These are phyloP conservation scores for Desmodus rotundus DNA, from an alignment of 2,113 vertebrate species.

Conservation along the genomic window DNA sequence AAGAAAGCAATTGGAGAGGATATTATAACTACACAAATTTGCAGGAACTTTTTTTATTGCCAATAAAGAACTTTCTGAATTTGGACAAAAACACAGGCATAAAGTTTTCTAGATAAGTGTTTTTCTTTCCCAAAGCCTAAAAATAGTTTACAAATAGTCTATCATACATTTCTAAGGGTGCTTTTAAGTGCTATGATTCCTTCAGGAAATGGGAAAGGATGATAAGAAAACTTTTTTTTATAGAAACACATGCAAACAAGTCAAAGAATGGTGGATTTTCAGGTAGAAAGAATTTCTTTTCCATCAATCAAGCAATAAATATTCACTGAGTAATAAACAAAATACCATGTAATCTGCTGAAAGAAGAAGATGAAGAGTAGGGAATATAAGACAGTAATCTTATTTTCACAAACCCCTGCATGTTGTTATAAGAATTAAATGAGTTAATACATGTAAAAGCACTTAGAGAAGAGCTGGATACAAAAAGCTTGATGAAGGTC, in stretches of 20 bases:
- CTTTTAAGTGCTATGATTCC: not conserved
- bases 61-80: conserved; percentile 53
- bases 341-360: not conserved
- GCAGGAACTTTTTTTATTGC: conserved; percentile 59
- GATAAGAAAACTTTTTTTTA: not conserved
- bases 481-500: not conserved
- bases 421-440: not conserved
- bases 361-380: not conserved
- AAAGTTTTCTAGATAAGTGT: conserved; percentile 29
- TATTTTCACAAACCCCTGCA: too few species aligned
- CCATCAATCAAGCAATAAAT: not conserved
- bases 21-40: conserved; percentile 55
- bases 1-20: conserved; percentile 59
- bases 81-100: conserved; percentile 51
- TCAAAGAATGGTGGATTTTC: not conserved
- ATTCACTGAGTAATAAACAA: not conserved
- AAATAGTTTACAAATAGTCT: conserved; percentile 48
- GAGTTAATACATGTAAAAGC: not conserved
- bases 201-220: not conserved
- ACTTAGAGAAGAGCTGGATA: not conserved
- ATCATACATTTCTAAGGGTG: not conserved
- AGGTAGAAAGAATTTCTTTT: not conserved
- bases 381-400: not conserved
- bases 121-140: conserved; percentile 50
- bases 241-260: not conserved